Percentiles rank a stretch among this genome's conserved stretches.
These are phyloP conservation scores for Torymus aiolomorphi DNA, from an alignment of 2,888 invertebrate species.

Conservation along the genomic window DNA sequence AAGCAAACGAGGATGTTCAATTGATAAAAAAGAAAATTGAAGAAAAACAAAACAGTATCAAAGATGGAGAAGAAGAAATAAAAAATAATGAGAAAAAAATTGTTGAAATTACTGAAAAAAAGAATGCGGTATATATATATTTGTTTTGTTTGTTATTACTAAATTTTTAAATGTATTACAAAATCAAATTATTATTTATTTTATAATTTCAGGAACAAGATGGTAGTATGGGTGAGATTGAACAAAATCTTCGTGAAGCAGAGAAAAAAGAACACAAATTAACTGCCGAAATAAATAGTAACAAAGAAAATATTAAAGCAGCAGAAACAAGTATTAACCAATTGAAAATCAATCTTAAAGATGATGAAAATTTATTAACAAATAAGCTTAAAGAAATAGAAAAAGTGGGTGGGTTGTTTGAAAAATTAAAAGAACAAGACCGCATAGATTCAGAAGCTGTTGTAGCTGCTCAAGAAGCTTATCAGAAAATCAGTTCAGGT, in stretches of 20 bases:
- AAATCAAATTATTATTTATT: constrained; percentile 4
- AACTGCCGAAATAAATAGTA: constrained; percentile 80
- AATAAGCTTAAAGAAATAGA: constrained; percentile 80
- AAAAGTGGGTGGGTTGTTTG: constrained; percentile 81
- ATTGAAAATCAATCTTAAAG: constrained; percentile 81
- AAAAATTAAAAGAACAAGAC: constrained; percentile 82
- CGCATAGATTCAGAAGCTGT: constrained; percentile 82
- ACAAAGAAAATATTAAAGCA: constrained; percentile 81
- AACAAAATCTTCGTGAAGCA: constrained; percentile 80
- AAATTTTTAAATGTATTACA: too few species aligned
- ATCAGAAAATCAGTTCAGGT: constrained; percentile 91
- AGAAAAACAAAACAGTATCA: constrained; percentile 78
- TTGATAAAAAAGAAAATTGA: constrained; percentile 79
- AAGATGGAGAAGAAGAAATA: constrained; percentile 78
- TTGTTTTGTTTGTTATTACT: too few species aligned
- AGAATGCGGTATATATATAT: constrained; percentile 79
- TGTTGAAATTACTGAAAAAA: constrained; percentile 80
- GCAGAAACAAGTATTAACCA: constrained; percentile 84
- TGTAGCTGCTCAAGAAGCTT: constrained; percentile 84
- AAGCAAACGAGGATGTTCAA: constrained; percentile 78
- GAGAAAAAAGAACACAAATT: constrained; percentile 84
- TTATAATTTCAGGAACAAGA: constrained; percentile 79
- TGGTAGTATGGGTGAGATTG: constrained; percentile 80
- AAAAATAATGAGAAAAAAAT: constrained; percentile 79
- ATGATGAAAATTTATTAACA: constrained; percentile 81